phyloP scores from a whole-genome alignment of 2,113 vertebrate genomes.

The Colius striatus region DNA sequence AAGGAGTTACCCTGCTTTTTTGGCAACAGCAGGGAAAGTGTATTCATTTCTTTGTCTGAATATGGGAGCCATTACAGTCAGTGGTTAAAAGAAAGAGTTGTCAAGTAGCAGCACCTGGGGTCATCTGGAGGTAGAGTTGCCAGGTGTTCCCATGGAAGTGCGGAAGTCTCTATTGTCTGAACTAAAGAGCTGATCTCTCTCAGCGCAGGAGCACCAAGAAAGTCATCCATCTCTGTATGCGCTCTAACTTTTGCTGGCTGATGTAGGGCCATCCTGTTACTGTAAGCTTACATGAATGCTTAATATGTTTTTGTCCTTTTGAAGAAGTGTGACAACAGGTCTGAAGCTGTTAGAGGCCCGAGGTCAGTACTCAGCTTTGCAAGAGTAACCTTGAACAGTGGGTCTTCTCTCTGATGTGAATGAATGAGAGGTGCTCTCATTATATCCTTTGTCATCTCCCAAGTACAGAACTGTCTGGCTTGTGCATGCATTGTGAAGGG shows the following conservation, averaged over 20 bases:
- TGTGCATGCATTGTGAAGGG: neutral
- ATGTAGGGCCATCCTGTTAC: neutral
- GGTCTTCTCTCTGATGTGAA: slow-evolving; percentile 31
- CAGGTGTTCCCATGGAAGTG: neutral
- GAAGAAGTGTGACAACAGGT: neutral
- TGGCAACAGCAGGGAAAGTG: neutral
- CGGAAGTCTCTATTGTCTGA: neutral
- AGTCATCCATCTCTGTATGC: neutral
- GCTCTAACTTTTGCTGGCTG: neutral
- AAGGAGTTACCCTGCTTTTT: neutral
- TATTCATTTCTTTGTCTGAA: neutral
- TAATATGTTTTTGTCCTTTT: slow-evolving; percentile 32
- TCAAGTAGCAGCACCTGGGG: neutral
- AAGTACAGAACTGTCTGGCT: neutral
- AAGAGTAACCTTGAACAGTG: slow-evolving; percentile 35
- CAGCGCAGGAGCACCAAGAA: neutral
- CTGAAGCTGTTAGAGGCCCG: neutral
- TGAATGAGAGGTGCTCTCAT: neutral
- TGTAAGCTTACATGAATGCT: neutral
- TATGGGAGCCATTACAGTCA: neutral
- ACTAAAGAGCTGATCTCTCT: neutral
- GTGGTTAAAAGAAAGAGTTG: neutral
- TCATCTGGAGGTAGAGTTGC: neutral
- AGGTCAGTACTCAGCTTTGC: slow-evolving; percentile 39
- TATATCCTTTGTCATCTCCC: slow-evolving; percentile 29